Conservation (phyloP, 1,140 invertebrate species). For the Drosophila chauvacae region DNA sequence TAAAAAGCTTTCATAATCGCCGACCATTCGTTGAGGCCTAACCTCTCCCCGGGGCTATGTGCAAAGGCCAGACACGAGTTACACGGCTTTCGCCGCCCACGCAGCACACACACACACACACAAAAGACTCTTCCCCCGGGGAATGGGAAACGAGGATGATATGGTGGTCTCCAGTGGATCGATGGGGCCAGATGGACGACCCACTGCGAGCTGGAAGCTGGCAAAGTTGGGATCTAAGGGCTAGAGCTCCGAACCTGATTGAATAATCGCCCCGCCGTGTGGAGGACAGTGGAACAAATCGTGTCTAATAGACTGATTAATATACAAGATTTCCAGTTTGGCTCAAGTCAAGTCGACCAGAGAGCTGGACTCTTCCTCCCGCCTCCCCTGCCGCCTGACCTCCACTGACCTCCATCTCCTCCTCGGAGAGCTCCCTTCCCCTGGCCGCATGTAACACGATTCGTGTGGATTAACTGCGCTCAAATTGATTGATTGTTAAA, state of each 20-base stretch:
- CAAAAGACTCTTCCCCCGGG: background rate
- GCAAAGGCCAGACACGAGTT: slow-evolving; percentile 37
- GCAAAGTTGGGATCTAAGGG: slow-evolving; percentile 3
- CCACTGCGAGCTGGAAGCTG: slow-evolving; percentile 45
- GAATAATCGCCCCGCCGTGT: slow-evolving; percentile 68
- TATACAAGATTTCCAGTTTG: slow-evolving; percentile 76
- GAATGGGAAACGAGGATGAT: slow-evolving; percentile 1
- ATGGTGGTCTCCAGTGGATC: slow-evolving; percentile 20
- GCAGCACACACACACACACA: background rate
- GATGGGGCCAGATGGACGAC: slow-evolving; percentile 47
- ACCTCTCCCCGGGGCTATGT: slow-evolving; percentile 23
- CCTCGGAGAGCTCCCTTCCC: background rate
- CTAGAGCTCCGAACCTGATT: slow-evolving; percentile 48
- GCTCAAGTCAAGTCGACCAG: slow-evolving; percentile 58
- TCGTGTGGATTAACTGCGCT: slow-evolving; percentile 78
- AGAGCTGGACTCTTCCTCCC: slow-evolving; percentile 26
- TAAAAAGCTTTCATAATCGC: background rate
- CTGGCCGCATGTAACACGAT: slow-evolving; percentile 74
- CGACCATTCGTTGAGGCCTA: slow-evolving; percentile 10
- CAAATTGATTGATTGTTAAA: slow-evolving; percentile 81
- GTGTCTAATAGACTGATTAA: slow-evolving; percentile 82
- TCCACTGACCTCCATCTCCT: slow-evolving; percentile 13
- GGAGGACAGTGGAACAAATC: slow-evolving; percentile 73
- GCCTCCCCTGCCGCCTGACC: background rate
- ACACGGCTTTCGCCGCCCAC: slow-evolving; percentile 26